Evolutionary conservation across 2,888 invertebrate genomes (phyloP), one percentile per base, ranked within the genome.

Genomic region (Syrphus vitripennis): DNA sequence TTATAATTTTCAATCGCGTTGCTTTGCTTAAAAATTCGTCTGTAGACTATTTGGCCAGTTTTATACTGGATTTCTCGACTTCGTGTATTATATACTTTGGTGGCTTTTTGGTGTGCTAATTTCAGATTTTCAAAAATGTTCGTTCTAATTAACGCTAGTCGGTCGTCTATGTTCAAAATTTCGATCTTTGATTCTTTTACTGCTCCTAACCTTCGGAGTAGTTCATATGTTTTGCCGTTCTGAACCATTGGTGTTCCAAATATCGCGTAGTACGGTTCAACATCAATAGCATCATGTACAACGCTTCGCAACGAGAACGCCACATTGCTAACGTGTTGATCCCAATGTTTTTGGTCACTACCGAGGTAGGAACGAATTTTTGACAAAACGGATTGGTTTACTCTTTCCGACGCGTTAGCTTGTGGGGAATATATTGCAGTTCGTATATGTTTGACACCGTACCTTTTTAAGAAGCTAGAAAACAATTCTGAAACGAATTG

Each of bases 401-500:
- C 79, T 1, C 79, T 42, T 16, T 81, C 77, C 0, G 81, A 86
- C 0, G 72, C 79, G 31, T 88, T 83, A 1, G 83, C 74, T 16
- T 84, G 80, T 0, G 83, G 78, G 9, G 69, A 67, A 16, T 81
- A 83, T 7, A 79, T 61, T 0, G 76, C 87, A n/a, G n/a, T n/a
- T n/a, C n/a, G n/a, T n/a, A n/a, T n/a, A n/a, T n/a, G n/a, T n/a
- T n/a, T n/a, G n/a, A n/a, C n/a, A n/a, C n/a, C n/a, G n/a, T n/a
- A n/a, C n/a, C n/a, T n/a, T n/a, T n/a, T n/a, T n/a, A n/a, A n/a
- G n/a, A n/a, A n/a, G n/a, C n/a, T n/a, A n/a, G 45, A 77, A 80
- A 16, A 31, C 10, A 37, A 12, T 2, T 19, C 19, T 0, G 86
- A 80, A 7, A 69, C 48, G 21, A 83, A 86, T 26, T 81, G 79